Conservation (phyloP, 2,113 vertebrate genomes). For the Scomber scombrus region DNA sequence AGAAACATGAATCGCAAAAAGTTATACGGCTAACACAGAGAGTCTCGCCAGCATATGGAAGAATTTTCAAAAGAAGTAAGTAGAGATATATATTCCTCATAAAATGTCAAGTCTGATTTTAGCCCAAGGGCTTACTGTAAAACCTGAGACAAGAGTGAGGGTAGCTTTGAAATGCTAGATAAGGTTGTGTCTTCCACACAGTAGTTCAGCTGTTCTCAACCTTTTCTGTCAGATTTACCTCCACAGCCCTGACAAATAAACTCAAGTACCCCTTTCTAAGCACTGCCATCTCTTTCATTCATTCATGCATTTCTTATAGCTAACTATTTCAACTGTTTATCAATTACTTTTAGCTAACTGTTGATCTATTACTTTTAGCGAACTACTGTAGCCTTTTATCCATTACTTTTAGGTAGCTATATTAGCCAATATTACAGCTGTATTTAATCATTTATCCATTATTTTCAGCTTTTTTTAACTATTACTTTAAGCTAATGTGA, state of each 20-base stretch:
- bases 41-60: conserved; percentile 14
- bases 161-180: not conserved
- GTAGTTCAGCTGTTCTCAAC: not conserved
- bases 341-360: not conserved
- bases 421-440: no score
- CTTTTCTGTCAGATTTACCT: not conserved
- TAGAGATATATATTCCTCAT: not conserved
- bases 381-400: no score
- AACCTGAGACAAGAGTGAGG: conserved; percentile 18
- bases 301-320: not conserved
- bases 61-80: conserved; percentile 6
- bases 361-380: no score
- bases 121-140: not conserved
- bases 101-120: conserved; percentile 22
- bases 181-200: not conserved
- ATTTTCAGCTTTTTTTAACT: no score
- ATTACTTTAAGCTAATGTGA: no score
- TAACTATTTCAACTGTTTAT: not conserved
- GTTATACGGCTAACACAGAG: not conserved
- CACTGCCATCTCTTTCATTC: not conserved
- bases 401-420: no score
- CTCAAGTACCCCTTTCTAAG: not conserved
- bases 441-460: no score
- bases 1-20: conserved; percentile 51
- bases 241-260: not conserved